Evolutionary conservation across 1,140 invertebrate genomes (phyloP), one percentile per base, ranked within the genome.

Genomic region (Melipona quadrifasciata): DNA sequence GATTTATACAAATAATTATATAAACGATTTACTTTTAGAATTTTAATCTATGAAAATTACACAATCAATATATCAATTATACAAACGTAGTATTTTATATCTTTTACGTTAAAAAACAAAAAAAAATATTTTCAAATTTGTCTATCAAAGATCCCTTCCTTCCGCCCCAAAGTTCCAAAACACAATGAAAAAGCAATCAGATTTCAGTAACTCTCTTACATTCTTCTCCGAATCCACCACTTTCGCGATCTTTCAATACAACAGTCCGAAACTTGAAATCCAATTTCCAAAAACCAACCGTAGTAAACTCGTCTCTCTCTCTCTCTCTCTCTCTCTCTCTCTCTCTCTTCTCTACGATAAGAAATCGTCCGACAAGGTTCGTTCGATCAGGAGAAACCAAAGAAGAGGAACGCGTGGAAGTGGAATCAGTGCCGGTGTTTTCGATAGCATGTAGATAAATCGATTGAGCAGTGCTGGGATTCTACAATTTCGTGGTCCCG

Each of bases 401-500:
- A 17, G 76, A 1, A 17, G 16, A 27, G 57, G 10, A n/a, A 16
- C 17, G 0, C 39, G 68, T 5, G 3, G 6, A 16, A 24, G 34
- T 11, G 31, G 21, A 39, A n/a, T 78, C 47, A 53, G 61, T 51
- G n/a, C n/a, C 74, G 12, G 31, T 58, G 64, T 77, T 86, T 84
- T 58, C 31, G 24, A 80, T 72, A 61, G 34, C 53, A 51, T 16
- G 19, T n/a, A 14, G 76, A 77, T 80, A 77, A 83, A 73, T 87
- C 72, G 85, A 80, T 87, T 51, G 55, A n/a, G 65, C 6, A 55
- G n/a, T 27, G 67, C 47, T 17, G 47, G 58, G 67, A 71, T 47
- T 47, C 39, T 68, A 76, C 57, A 71, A 82, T 83, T 86, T 75
- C 67, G 86, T 47, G 86, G 84, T 79, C 58, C 68, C 47, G 80